A percentile compares a stretch with the other conserved stretches of the same genome.
phyloP scores from a whole-genome alignment of 2,888 invertebrate species.

The Pollenia griseotomentosa region DNA sequence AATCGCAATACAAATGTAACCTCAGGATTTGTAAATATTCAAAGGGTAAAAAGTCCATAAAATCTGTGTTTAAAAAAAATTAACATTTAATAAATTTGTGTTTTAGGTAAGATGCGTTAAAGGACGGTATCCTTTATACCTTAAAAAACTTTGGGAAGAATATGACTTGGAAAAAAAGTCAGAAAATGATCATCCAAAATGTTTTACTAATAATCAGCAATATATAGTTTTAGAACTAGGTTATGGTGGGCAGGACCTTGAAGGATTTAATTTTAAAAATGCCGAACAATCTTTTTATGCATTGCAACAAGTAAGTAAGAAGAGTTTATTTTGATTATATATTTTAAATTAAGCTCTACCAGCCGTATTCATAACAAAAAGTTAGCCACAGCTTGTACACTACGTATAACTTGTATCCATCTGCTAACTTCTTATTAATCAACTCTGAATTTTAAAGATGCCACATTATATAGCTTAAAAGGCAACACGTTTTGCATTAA shows the following conservation, averaged over 20 bases:
- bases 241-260: constrained; percentile 94
- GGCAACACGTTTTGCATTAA: no score
- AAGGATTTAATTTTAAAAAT: constrained; percentile 90
- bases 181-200: constrained; percentile 92
- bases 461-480: no score
- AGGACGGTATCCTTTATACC: constrained; percentile 91
- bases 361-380: no score
- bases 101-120: constrained; percentile 88
- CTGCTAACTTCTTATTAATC: no score
- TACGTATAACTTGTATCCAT: no score
- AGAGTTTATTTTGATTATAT: no score
- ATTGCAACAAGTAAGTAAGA: constrained; percentile 89
- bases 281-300: constrained; percentile 89
- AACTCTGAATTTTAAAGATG: no score
- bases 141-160: constrained; percentile 92
- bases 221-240: constrained; percentile 93
- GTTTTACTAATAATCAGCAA: constrained; percentile 90
- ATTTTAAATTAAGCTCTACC: no score
- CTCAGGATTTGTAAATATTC: constrained; percentile 86
- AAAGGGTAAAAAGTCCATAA: constrained; percentile 77
- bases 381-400: no score
- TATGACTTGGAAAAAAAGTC: constrained; percentile 90
- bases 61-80: background rate
- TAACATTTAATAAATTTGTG: background rate
- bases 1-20: constrained; percentile 86